Evolutionary conservation across 2,888 invertebrate genomes (phyloP).

Genomic region (Xestia xanthographa): DNA sequence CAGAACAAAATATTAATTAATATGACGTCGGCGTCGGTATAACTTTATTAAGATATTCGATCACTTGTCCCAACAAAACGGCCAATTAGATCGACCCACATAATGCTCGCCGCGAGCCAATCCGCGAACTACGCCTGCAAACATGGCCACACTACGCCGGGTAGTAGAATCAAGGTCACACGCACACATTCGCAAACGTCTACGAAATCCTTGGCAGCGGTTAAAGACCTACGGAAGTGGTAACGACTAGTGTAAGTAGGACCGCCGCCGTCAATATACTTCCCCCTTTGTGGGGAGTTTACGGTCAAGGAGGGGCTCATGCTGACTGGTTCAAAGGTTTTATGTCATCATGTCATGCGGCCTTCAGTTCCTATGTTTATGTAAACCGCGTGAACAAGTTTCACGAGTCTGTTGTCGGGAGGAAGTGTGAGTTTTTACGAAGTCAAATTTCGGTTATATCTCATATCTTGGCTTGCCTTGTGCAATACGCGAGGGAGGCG

Average conservation of each 20-base stretch:
- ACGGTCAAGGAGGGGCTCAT: constrained; percentile 66
- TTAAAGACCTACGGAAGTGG: constrained; percentile 87
- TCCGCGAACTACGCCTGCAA: constrained; percentile 59
- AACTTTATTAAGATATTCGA: constrained; percentile 35
- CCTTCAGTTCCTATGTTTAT: constrained; percentile 83
- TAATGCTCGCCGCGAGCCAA: constrained; percentile 47
- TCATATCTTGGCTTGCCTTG: constrained; percentile 46
- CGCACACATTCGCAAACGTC: constrained; percentile 78
- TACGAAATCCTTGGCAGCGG: constrained; percentile 86
- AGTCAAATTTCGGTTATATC: constrained; percentile 53
- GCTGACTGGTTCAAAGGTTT: constrained; percentile 74
- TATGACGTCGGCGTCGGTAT: constrained; percentile 17
- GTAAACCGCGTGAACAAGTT: constrained; percentile 80
- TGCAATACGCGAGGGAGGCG: constrained; percentile 42
- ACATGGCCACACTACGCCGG: constrained; percentile 77
- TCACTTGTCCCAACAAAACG: constrained; percentile 39
- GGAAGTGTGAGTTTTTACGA: constrained; percentile 65
- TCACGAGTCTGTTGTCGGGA: constrained; percentile 68
- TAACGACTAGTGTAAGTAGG: constrained; percentile 75
- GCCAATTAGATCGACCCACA: constrained; percentile 59
- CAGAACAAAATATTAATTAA: constrained; percentile 27
- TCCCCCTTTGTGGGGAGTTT: constrained; percentile 66
- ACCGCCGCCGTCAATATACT: constrained; percentile 75
- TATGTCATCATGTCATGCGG: constrained; percentile 84
- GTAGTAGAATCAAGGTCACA: constrained; percentile 86